phyloP scores from a whole-genome alignment of 2,888 invertebrate genomes.

The Drepanosiphum platanoidis region DNA sequence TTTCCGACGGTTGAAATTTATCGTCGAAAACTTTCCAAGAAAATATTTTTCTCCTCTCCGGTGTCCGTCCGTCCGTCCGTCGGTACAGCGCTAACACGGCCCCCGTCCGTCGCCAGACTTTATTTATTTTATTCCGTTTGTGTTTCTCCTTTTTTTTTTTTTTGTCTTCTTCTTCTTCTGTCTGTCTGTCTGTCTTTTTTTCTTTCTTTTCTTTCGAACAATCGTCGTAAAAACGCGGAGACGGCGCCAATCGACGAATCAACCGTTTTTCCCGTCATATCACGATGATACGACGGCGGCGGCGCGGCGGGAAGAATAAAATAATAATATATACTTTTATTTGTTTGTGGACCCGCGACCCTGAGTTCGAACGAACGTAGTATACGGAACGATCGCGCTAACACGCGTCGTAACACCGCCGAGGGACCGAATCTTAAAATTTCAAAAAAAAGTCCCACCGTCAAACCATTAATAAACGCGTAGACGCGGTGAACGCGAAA shows the following conservation, averaged over 20 bases:
- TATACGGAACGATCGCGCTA: too few species aligned
- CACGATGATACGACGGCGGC: too few species aligned
- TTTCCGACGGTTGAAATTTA: slow-evolving; percentile 18
- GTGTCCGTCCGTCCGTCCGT: background rate
- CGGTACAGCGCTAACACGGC: background rate
- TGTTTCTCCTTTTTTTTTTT: background rate
- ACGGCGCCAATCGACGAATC: background rate
- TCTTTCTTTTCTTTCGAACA: background rate
- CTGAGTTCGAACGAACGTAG: too few species aligned
- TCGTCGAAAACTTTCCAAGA: slow-evolving; percentile 25
- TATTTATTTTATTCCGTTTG: background rate
- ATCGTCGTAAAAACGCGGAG: background rate
- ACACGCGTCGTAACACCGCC: too few species aligned
- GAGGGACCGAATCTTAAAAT: too few species aligned
- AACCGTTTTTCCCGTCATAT: background rate
- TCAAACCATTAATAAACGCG: too few species aligned
- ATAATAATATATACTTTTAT: too few species aligned
- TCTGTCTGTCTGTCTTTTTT: too few species aligned
- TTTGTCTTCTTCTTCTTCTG: background rate
- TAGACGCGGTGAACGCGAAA: too few species aligned
- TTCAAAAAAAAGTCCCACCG: too few species aligned
- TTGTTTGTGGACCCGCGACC: too few species aligned
- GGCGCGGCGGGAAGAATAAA: too few species aligned
- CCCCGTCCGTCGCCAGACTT: background rate
- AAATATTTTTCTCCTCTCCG: slow-evolving; percentile 26